These are phyloP conservation scores for Aspidoscelis tigris DNA, from an alignment of 2,113 vertebrate species.

Conservation along the genomic window DNA sequence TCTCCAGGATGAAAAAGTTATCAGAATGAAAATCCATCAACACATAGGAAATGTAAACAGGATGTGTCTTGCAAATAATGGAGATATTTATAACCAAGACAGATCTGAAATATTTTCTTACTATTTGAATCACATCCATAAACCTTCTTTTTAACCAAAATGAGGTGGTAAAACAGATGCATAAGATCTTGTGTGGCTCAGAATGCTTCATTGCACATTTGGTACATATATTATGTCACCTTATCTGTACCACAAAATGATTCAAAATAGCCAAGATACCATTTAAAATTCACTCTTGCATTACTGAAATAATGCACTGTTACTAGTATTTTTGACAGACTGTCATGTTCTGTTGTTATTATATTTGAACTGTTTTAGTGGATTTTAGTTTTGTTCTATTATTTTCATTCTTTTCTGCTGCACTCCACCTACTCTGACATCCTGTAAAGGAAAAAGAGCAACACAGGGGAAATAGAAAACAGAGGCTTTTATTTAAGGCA, in stretches of 20 bases:
- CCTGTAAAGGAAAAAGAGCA: too few relatives aligned
- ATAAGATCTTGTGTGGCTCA: neutral
- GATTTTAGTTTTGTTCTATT: too few relatives aligned
- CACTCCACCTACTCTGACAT: too few relatives aligned
- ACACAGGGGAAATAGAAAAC: too few relatives aligned
- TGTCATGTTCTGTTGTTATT: neutral
- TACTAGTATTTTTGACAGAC: neutral
- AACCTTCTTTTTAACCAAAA: neutral
- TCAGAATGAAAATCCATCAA: conserved; percentile 11
- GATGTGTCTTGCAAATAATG: neutral
- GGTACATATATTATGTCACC: neutral
- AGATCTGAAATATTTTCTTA: neutral
- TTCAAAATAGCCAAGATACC: neutral
- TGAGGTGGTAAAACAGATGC: neutral
- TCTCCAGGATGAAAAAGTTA: conserved; percentile 45
- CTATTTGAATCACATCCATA: neutral
- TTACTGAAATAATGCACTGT: neutral
- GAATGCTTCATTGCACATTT: neutral
- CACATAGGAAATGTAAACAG: neutral
- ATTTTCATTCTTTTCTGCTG: too few relatives aligned
- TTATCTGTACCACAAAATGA: neutral
- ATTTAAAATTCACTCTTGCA: neutral
- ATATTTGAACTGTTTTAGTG: too few relatives aligned
- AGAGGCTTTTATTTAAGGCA: neutral
- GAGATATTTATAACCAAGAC: neutral